Percentiles rank a stretch among this genome's conserved stretches.
Evolutionary conservation across 1,140 invertebrate species (phyloP).

Genomic region (Dufourea novaeangliae): DNA sequence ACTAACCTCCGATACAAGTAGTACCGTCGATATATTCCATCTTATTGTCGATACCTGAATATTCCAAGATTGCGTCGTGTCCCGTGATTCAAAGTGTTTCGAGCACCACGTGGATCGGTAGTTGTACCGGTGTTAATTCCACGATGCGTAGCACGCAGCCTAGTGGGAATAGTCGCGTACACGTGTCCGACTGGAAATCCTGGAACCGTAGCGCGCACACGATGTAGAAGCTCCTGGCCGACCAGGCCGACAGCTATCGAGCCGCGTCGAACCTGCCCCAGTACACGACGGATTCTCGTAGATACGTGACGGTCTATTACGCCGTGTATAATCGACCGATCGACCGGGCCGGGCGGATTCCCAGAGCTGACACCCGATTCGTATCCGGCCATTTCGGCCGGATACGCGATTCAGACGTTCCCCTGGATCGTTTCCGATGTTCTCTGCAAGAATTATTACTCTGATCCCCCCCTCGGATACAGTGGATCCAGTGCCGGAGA

Average conservation of each 20-base stretch:
- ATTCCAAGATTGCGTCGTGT: too few species aligned
- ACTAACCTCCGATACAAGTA: too few species aligned
- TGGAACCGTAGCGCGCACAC: conserved; percentile 37
- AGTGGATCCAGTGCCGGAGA: not conserved
- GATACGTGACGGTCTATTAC: conserved; percentile 57
- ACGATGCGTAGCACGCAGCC: conserved; percentile 11
- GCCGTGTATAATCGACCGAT: conserved; percentile 58
- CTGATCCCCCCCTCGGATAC: not conserved
- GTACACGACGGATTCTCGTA: conserved; percentile 56
- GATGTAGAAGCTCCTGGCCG: conserved; percentile 49
- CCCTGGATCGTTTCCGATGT: conserved; percentile 34
- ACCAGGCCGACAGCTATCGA: conserved; percentile 47
- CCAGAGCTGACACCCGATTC: conserved; percentile 61
- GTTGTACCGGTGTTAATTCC: conserved; percentile 15
- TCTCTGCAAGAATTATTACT: conserved; percentile 35
- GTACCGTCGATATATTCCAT: too few species aligned
- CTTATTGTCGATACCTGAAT: too few species aligned
- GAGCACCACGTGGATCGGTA: not conserved
- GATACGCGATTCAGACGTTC: conserved; percentile 61
- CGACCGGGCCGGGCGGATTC: conserved; percentile 51
- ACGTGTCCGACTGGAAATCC: conserved; percentile 60
- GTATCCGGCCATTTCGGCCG: conserved; percentile 60
- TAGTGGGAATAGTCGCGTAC: conserved; percentile 36
- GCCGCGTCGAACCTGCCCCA: conserved; percentile 48
- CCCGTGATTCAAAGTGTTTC: too few species aligned